phyloP scores from a whole-genome alignment of 1,140 invertebrate genomes.

The Physella acuta region DNA sequence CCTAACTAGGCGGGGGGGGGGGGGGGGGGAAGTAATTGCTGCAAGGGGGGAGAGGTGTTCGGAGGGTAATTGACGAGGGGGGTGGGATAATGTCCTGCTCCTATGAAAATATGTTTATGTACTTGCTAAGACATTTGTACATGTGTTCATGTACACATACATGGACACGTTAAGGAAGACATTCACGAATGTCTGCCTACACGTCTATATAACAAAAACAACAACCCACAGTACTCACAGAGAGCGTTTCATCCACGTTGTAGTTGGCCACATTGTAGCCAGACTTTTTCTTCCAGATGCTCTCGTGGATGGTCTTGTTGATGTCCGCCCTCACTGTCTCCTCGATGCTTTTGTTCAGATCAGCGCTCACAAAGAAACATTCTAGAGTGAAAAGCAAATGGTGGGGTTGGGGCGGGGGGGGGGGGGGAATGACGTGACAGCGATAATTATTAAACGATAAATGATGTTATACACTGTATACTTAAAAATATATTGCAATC shows the following conservation, averaged over 20 bases:
- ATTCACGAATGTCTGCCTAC: too few species aligned
- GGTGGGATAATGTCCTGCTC: too few species aligned
- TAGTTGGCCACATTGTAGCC: conserved; percentile 53
- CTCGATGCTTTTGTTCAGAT: conserved; percentile 47
- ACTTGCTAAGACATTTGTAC: neutral
- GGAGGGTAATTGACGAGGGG: too few species aligned
- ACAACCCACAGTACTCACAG: conserved; percentile 44
- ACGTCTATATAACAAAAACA: too few species aligned
- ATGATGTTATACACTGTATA: too few species aligned
- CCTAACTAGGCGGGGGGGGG: too few species aligned
- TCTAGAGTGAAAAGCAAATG: conserved; percentile 18
- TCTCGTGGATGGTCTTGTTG: conserved; percentile 46
- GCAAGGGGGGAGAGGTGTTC: too few species aligned
- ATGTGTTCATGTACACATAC: neutral
- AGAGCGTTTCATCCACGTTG: conserved; percentile 50
- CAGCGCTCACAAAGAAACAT: conserved; percentile 48
- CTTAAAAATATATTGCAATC: too few species aligned
- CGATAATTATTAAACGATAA: too few species aligned
- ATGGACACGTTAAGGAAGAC: neutral
- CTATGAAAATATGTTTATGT: too few species aligned
- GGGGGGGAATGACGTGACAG: too few species aligned
- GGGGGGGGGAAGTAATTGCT: too few species aligned
- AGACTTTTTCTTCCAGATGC: conserved; percentile 50
- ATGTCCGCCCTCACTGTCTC: conserved; percentile 48
- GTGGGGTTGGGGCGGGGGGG: neutral